phyloP scores from a whole-genome alignment of 2,113 vertebrate genomes.

The Mirounga angustirostris region DNA sequence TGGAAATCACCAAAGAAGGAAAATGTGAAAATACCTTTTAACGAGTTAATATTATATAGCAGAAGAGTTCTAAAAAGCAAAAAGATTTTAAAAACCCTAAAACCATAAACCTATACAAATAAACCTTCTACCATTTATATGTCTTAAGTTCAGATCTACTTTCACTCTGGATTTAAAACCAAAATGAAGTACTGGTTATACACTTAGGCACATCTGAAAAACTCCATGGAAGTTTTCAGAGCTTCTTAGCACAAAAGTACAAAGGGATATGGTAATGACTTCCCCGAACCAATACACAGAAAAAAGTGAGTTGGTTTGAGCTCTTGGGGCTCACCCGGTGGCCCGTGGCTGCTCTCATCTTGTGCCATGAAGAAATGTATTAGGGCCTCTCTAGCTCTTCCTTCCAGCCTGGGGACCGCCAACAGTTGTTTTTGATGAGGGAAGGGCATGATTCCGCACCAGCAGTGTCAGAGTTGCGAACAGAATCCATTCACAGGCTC shows the following conservation, averaged over 20 bases:
- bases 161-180: background rate
- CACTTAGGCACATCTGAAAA: conserved; percentile 25
- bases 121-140: conserved; percentile 1
- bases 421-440: background rate
- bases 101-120: background rate
- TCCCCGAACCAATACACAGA: conserved; percentile 25
- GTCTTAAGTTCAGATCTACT: background rate
- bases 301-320: background rate
- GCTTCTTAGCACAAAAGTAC: background rate
- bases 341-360: conserved; percentile 40
- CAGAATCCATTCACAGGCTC: background rate
- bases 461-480: conserved; percentile 10
- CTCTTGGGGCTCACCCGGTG: background rate
- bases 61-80: conserved; percentile 48
- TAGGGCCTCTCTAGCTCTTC: background rate
- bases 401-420: background rate
- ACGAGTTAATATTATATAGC: background rate
- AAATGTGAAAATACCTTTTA: conserved; percentile 16
- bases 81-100: background rate
- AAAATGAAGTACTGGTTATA: background rate
- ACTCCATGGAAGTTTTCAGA: conserved; percentile 15
- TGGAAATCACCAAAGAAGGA: background rate
- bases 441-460: background rate
- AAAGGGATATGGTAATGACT: conserved; percentile 62
- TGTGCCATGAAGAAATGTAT: background rate